Conservation (phyloP, 2,888 invertebrate species). For the Phragmatobia fuliginosa region DNA sequence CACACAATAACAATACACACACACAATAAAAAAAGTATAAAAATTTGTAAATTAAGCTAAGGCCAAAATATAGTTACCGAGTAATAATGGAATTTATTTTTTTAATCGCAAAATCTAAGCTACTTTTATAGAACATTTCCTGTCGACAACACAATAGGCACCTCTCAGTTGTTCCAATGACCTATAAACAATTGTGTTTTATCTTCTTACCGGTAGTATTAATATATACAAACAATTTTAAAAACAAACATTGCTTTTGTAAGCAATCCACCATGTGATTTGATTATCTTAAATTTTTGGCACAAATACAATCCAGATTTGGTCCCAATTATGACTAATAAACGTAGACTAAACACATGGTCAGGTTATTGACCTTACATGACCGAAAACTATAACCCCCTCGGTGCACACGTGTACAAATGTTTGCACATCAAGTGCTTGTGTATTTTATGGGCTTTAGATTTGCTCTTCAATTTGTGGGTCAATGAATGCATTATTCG, state of each 20-base stretch:
- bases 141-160: not conserved
- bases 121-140: not conserved
- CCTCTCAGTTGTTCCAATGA: not conserved
- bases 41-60: too few species aligned
- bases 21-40: not conserved
- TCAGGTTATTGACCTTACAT: constrained; percentile 66
- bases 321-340: constrained; percentile 63
- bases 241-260: not conserved
- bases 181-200: not conserved
- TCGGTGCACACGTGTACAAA: constrained; percentile 58
- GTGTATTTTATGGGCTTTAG: constrained; percentile 27
- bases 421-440: constrained; percentile 62
- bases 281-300: constrained; percentile 32
- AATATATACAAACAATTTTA: not conserved
- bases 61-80: not conserved
- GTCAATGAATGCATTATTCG: constrained; percentile 49
- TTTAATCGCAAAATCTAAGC: not conserved
- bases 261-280: not conserved
- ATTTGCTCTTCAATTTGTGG: constrained; percentile 35
- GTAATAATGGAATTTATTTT: not conserved
- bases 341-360: constrained; percentile 63
- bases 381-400: constrained; percentile 68
- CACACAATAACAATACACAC: not conserved
- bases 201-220: not conserved
- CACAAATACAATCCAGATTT: constrained; percentile 44